A percentile compares a stretch with the other conserved stretches of the same genome.
phyloP scores from a whole-genome alignment of 1,140 invertebrate species.

The Protaetia brevitarsis region DNA sequence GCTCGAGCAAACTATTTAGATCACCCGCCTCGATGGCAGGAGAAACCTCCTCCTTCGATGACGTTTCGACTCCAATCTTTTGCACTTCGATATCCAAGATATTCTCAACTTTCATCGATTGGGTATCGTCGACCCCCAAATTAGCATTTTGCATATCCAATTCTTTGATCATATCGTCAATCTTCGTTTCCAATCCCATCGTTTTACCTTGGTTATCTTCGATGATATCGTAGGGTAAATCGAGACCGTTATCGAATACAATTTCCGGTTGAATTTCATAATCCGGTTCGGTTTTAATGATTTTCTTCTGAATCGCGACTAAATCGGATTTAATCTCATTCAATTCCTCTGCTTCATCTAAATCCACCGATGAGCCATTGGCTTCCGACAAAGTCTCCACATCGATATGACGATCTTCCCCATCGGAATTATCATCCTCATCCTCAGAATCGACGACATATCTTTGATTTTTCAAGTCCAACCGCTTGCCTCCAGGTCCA shows the following conservation, averaged over 20 bases:
- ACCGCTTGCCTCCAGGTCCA: constrained; percentile 18
- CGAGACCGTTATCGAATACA: no score
- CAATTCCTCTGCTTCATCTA: neutral
- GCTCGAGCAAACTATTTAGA: constrained; percentile 52
- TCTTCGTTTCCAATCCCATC: no score
- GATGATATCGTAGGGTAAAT: no score
- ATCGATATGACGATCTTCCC: neutral
- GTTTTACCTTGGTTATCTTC: no score
- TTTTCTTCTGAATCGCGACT: neutral
- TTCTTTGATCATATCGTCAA: no score
- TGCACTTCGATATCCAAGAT: neutral
- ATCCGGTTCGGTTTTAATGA: no score
- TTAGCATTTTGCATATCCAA: no score
- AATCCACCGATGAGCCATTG: neutral
- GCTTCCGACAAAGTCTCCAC: constrained; percentile 11
- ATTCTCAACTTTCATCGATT: neutral
- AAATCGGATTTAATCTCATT: neutral
- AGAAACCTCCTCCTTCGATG: constrained; percentile 9
- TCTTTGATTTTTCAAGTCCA: constrained; percentile 21
- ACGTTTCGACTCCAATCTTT: neutral
- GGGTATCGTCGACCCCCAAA: no score
- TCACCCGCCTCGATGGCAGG: constrained; percentile 53
- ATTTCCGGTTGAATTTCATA: no score
- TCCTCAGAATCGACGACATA: constrained; percentile 2
- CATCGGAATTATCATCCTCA: neutral